Percentiles rank a stretch among this genome's conserved stretches.
phyloP scores from a whole-genome alignment of 2,888 invertebrate species.

The Acleris literana region DNA sequence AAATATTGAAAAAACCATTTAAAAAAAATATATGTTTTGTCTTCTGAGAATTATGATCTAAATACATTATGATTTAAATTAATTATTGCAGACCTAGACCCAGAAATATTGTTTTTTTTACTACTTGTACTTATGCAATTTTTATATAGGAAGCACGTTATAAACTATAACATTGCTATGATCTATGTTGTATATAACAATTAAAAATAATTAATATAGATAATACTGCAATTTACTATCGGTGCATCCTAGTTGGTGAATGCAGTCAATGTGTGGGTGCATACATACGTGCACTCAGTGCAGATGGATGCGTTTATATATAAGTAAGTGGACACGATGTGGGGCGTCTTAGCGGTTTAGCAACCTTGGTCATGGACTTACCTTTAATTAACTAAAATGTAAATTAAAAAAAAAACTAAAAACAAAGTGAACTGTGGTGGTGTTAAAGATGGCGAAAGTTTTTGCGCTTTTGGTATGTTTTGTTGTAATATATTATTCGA shows the following conservation, averaged over 20 bases:
- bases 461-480: conserved; percentile 63
- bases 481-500: background rate
- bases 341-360: conserved; percentile 65
- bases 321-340: conserved; percentile 66
- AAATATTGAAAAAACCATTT: too few relatives aligned
- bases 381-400: conserved; percentile 43
- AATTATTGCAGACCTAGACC: too few relatives aligned
- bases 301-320: conserved; percentile 74
- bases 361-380: conserved; percentile 78
- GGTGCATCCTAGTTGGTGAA: conserved; percentile 46
- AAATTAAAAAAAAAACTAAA: conserved; percentile 37
- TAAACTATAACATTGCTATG: too few relatives aligned
- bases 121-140: too few relatives aligned
- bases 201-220: conserved; percentile 10
- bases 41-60: too few relatives aligned
- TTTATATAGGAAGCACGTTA: too few relatives aligned
- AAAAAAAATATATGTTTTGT: too few relatives aligned
- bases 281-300: conserved; percentile 43
- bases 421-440: conserved; percentile 48
- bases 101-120: too few relatives aligned
- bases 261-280: conserved; percentile 45
- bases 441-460: conserved; percentile 61
- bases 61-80: too few relatives aligned
- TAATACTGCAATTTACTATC: conserved; percentile 42
- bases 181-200: background rate